Evolutionary conservation across 2,888 invertebrate species (phyloP).

Genomic region (Oscheius onirici): DNA sequence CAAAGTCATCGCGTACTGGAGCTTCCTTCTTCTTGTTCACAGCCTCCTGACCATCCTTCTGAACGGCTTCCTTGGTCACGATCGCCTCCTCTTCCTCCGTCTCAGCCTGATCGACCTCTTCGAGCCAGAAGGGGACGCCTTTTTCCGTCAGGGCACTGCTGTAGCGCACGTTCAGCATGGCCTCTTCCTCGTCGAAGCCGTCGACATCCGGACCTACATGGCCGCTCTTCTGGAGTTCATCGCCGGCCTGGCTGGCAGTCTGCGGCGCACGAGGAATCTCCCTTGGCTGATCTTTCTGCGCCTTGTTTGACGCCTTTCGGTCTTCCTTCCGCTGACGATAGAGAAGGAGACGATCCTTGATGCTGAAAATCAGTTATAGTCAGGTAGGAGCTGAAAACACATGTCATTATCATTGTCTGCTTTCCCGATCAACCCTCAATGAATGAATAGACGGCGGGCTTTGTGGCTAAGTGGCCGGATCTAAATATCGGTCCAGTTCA

Average conservation of each 20-base stretch:
- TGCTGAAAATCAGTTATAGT: background rate
- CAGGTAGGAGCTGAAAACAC: too few species aligned
- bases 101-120: background rate
- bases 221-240: background rate
- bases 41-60: conserved; percentile 3
- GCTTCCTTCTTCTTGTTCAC: background rate
- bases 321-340: too few species aligned
- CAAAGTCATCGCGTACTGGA: background rate
- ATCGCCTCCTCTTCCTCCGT: background rate
- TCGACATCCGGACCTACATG: background rate
- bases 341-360: background rate
- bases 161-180: background rate
- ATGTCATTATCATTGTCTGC: too few species aligned
- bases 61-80: background rate
- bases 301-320: background rate
- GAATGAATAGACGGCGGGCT: too few species aligned
- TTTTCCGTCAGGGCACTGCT: background rate
- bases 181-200: background rate
- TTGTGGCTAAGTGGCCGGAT: too few species aligned
- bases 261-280: background rate
- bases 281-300: background rate
- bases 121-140: background rate
- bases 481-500: too few species aligned
- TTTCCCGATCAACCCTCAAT: too few species aligned
- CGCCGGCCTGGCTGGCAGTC: too few species aligned